These are phyloP conservation scores for Oxyruncus cristatus DNA, from an alignment of 2,113 vertebrate species.

Conservation along the genomic window DNA sequence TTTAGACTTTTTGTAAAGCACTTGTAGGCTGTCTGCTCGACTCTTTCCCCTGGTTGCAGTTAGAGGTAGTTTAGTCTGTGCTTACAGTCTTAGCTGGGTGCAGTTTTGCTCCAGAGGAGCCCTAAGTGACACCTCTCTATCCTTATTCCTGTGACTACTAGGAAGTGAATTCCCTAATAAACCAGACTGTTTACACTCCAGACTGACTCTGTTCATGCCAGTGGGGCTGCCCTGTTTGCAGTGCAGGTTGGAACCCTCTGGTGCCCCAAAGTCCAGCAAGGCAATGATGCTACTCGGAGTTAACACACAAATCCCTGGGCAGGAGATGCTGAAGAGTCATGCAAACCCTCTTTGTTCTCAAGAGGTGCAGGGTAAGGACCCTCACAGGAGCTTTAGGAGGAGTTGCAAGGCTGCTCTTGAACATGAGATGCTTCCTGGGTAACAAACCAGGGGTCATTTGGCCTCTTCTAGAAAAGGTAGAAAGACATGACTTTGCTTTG, in stretches of 20 bases:
- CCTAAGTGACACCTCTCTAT: not conserved
- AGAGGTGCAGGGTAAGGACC: not conserved
- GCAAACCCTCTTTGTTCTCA: not conserved
- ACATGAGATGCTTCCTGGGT: not conserved
- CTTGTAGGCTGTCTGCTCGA: not conserved
- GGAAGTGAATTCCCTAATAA: not conserved
- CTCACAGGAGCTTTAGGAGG: not conserved
- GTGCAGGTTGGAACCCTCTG: not conserved
- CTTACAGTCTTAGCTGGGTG: not conserved
- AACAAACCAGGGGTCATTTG: rapidly evolving
- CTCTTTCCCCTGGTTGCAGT: not conserved
- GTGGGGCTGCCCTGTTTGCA: not conserved
- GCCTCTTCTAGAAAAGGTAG: not conserved
- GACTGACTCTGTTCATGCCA: not conserved
- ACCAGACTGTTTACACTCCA: not conserved
- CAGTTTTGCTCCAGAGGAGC: not conserved
- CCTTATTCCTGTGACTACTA: not conserved
- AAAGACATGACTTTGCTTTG: not conserved
- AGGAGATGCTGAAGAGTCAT: not conserved
- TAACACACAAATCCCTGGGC: not conserved
- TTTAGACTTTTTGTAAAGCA: not conserved
- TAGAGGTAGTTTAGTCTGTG: not conserved
- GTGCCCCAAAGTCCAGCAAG: not conserved
- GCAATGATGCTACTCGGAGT: not conserved
- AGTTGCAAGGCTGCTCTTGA: not conserved